These are phyloP conservation scores for Sipha flava DNA, from an alignment of 1,140 invertebrate genomes.

Conservation along the genomic window DNA sequence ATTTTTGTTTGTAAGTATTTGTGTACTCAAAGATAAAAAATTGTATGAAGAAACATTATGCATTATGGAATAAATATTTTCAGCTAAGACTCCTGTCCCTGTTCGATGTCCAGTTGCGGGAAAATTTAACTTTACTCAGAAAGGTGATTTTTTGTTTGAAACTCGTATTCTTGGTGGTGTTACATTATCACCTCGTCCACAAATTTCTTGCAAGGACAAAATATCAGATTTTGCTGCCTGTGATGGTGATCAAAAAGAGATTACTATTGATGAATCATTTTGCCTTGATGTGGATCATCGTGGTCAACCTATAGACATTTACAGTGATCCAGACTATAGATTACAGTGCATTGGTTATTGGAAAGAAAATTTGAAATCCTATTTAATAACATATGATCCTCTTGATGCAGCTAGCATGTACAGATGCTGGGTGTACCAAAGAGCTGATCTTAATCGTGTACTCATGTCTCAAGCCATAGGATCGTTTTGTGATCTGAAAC, in stretches of 20 bases:
- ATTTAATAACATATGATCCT: constrained; percentile 92
- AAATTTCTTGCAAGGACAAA: constrained; percentile 85
- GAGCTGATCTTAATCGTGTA: constrained; percentile 83
- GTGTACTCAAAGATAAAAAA: not conserved
- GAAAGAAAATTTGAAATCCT: constrained; percentile 96
- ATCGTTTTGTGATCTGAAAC: constrained; percentile 79
- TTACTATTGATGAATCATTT: constrained; percentile 87
- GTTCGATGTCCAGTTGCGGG: constrained; percentile 92
- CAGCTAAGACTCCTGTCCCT: constrained; percentile 82
- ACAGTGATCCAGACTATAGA: constrained; percentile 91
- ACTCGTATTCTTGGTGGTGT: constrained; percentile 91
- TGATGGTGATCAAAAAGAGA: constrained; percentile 85
- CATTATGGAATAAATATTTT: constrained; percentile 34
- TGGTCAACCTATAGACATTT: constrained; percentile 85
- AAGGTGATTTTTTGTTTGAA: constrained; percentile 76
- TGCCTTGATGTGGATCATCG: constrained; percentile 92
- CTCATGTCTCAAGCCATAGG: constrained; percentile 85
- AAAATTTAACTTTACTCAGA: constrained; percentile 88
- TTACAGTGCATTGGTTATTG: constrained; percentile 96
- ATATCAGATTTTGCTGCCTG: constrained; percentile 92
- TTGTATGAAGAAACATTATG: constrained; percentile 32
- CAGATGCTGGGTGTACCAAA: constrained; percentile 93
- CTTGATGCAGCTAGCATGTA: constrained; percentile 92
- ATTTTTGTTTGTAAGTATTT: constrained; percentile 58
- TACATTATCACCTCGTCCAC: constrained; percentile 82